phyloP scores from a whole-genome alignment of 2,113 vertebrate genomes.

The Lycocorax pyrrhopterus region DNA sequence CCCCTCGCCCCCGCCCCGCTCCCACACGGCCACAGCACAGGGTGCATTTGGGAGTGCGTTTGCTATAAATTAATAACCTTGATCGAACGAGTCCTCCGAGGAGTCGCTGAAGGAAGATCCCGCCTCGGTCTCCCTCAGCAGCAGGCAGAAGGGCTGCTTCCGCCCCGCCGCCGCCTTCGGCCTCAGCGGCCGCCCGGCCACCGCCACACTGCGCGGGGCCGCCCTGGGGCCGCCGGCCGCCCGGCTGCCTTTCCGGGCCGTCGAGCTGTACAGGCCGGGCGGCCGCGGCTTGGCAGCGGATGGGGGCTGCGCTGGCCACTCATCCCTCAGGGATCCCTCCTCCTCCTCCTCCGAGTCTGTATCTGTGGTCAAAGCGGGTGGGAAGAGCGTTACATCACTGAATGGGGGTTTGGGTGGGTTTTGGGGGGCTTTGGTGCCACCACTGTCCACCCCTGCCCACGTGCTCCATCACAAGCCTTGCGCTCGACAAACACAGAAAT shows the following conservation, averaged over 20 bases:
- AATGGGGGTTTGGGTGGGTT: background rate
- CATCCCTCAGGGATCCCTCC: conserved; percentile 80
- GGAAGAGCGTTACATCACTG: conserved; percentile 25
- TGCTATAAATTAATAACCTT: conserved; percentile 93
- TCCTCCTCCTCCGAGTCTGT: conserved; percentile 93
- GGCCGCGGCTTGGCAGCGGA: conserved; percentile 67
- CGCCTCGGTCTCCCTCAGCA: conserved; percentile 87
- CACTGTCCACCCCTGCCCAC: too few relatives aligned
- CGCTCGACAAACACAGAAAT: background rate
- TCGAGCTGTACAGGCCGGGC: conserved; percentile 68
- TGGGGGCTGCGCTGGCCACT: conserved; percentile 81
- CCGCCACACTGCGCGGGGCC: conserved; percentile 39
- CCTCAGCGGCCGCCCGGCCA: conserved; percentile 70
- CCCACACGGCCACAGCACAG: background rate
- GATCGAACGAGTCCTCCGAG: conserved; percentile 96
- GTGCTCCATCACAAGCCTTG: background rate
- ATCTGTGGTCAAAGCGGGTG: conserved; percentile 82
- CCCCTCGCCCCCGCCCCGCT: background rate
- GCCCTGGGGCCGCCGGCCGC: conserved; percentile 27
- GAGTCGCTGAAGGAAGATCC: conserved; percentile 84
- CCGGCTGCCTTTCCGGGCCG: conserved; percentile 74
- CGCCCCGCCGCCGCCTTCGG: conserved; percentile 76
- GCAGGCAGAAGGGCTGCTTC: conserved; percentile 92
- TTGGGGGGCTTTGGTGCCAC: background rate
- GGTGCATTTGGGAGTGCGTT: conserved; percentile 38